Conservation (phyloP, 1,140 invertebrate species). For the Cotesia vestalis region DNA sequence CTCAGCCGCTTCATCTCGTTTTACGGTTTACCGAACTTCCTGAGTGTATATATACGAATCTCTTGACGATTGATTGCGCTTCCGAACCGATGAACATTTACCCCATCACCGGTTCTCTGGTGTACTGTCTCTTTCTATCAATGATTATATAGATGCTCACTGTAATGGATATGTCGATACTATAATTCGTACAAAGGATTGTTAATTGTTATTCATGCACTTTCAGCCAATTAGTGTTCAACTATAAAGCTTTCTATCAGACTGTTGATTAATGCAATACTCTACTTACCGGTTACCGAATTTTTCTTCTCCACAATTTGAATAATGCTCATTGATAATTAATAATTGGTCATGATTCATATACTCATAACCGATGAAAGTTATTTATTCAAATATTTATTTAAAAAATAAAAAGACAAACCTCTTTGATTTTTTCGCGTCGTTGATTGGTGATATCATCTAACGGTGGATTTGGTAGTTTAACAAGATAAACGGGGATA, state of each 20-base stretch:
- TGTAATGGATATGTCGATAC: too few species aligned
- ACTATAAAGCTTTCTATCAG: too few species aligned
- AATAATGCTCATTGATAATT: too few species aligned
- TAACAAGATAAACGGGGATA: conserved; percentile 64
- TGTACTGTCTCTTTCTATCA: neutral
- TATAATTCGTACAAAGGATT: too few species aligned
- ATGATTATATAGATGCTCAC: neutral
- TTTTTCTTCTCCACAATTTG: too few species aligned
- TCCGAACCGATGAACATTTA: conserved; percentile 30
- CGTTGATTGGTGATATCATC: conserved; percentile 68
- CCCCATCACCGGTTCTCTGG: conserved; percentile 2
- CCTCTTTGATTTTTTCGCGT: conserved; percentile 81
- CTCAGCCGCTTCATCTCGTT: conserved; percentile 32
- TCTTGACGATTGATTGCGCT: conserved; percentile 30
- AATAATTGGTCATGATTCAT: too few species aligned
- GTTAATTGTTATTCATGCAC: too few species aligned
- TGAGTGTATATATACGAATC: conserved; percentile 13
- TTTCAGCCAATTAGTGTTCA: too few species aligned
- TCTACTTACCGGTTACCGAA: neutral
- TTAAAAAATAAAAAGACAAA: conserved; percentile 54
- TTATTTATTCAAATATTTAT: too few species aligned
- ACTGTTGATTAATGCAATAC: neutral
- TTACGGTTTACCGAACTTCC: conserved; percentile 31
- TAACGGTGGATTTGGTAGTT: conserved; percentile 70
- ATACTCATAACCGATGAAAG: neutral